phyloP scores from a whole-genome alignment of 53 echinoderm and acorn worm genomes.

The Holothuria leucospilota region DNA sequence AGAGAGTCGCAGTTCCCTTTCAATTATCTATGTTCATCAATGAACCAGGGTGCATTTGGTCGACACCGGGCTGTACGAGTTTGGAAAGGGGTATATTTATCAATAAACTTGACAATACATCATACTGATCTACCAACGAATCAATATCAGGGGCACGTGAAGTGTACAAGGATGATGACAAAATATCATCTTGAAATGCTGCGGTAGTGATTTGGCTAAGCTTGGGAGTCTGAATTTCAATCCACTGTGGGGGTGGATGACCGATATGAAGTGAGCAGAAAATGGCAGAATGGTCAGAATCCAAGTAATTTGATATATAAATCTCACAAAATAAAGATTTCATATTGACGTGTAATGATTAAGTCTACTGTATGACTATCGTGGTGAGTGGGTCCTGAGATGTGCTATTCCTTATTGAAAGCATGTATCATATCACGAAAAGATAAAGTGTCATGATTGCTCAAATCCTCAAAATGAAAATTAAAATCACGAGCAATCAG shows the following conservation, averaged over 20 bases:
- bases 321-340: constrained; percentile 15
- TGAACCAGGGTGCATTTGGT: neutral
- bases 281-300: constrained; percentile 35
- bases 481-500: constrained; percentile 61
- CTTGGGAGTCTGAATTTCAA: neutral
- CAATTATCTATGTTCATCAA: neutral
- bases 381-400: constrained; percentile 56
- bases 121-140: neutral
- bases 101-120: neutral
- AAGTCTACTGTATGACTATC: constrained; percentile 59
- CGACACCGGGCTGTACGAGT: no score
- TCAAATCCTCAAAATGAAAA: constrained; percentile 41
- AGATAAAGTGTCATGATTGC: constrained; percentile 11
- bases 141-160: neutral
- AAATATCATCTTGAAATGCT: neutral
- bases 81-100: neutral
- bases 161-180: neutral
- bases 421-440: no score
- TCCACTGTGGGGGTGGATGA: neutral
- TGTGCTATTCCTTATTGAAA: constrained; percentile 59
- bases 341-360: constrained; percentile 50
- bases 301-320: neutral
- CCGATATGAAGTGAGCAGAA: no score
- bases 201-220: neutral
- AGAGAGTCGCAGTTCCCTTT: neutral